phyloP scores from a whole-genome alignment of 2,113 vertebrate genomes.

The Chaenogobius annularis region DNA sequence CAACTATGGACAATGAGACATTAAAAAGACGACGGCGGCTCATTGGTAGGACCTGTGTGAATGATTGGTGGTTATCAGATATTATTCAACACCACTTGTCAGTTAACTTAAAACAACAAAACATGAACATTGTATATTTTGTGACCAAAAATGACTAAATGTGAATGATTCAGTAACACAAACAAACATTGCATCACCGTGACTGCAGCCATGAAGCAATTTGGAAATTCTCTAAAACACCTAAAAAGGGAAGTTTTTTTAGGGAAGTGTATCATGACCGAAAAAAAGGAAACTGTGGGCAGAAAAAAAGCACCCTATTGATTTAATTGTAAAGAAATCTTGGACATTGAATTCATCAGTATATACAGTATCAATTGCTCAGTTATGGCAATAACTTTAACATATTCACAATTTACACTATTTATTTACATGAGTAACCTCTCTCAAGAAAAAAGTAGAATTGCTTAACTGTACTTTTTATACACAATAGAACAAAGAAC shows the following conservation, averaged over 20 bases:
- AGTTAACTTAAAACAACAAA: too few relatives aligned
- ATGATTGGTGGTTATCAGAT: too few relatives aligned
- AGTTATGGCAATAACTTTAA: background rate
- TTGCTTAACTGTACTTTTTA: background rate
- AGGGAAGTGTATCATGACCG: background rate
- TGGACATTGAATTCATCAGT: too few relatives aligned
- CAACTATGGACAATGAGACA: too few relatives aligned
- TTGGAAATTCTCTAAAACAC: background rate
- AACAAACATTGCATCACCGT: background rate
- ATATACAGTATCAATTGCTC: background rate
- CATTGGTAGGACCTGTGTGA: too few relatives aligned
- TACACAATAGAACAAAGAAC: background rate
- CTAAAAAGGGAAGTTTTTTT: conserved; percentile 2
- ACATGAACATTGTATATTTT: too few relatives aligned
- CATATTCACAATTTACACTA: background rate
- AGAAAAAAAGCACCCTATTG: too few relatives aligned
- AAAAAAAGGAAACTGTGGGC: background rate
- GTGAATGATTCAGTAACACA: background rate
- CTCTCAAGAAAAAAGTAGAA: too few relatives aligned
- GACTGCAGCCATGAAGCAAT: background rate
- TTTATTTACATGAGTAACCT: background rate
- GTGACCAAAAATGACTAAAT: too few relatives aligned
- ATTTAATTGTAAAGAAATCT: background rate
- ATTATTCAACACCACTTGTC: too few relatives aligned
- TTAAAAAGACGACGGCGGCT: too few relatives aligned